Conservation (phyloP, 1,140 invertebrate species). For the Megalonaias nervosa region DNA sequence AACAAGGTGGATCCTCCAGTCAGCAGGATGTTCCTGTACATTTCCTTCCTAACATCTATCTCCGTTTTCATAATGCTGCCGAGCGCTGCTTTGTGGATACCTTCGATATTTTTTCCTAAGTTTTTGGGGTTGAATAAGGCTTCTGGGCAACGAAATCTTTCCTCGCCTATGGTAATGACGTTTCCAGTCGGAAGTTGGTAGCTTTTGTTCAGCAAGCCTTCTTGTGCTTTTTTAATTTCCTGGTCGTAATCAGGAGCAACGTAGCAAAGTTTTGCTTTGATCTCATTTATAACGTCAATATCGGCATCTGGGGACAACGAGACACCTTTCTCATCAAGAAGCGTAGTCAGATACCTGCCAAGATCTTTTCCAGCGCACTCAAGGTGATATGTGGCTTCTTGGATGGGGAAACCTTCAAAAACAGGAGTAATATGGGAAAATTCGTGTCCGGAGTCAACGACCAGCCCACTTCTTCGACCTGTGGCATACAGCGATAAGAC, state of each 20-base stretch:
- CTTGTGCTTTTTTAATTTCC: slow-evolving; percentile 89
- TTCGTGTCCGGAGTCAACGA: no score
- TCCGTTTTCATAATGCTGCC: slow-evolving; percentile 82
- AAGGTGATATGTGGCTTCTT: slow-evolving; percentile 55
- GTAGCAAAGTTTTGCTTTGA: slow-evolving; percentile 77
- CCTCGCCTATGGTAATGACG: slow-evolving; percentile 71
- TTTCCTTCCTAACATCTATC: slow-evolving; percentile 28
- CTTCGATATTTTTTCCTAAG: slow-evolving; percentile 28
- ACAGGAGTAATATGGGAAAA: no score
- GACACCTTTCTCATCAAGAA: slow-evolving; percentile 74
- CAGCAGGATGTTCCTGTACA: slow-evolving; percentile 39
- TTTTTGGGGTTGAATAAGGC: slow-evolving; percentile 81
- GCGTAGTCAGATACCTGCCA: slow-evolving; percentile 54
- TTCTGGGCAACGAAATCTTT: slow-evolving; percentile 66
- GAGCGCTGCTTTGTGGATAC: slow-evolving; percentile 79
- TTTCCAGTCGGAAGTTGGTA: slow-evolving; percentile 43
- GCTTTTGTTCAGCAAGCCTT: no score
- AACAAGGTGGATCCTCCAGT: slow-evolving; percentile 40
- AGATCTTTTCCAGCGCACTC: no score
- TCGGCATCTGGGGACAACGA: slow-evolving; percentile 84
- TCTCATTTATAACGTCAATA: slow-evolving; percentile 93
- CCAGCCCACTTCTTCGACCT: no score
- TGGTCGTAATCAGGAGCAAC: slow-evolving; percentile 78
- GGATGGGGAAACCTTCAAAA: no score
- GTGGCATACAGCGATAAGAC: no score